These are phyloP conservation scores for Heliothis subflexa DNA, from an alignment of 1,140 invertebrate genomes.

Conservation along the genomic window DNA sequence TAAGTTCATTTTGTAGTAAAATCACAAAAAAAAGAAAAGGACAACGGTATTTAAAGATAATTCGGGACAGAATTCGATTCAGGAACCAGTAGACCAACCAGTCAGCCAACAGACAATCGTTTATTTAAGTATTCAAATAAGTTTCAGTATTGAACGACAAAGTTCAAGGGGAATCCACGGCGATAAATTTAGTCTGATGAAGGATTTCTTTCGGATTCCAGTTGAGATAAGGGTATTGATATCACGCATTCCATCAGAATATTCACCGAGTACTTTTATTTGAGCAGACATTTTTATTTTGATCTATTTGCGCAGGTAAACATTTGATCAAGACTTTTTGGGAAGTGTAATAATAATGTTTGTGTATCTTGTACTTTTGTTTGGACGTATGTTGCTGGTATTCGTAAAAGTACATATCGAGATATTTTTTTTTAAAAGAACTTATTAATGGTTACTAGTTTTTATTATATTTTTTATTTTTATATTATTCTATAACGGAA, in stretches of 20 bases:
- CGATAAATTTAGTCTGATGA: background rate
- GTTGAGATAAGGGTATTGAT: slow-evolving; percentile 22
- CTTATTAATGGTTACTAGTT: no score
- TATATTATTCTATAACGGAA: no score
- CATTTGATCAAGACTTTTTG: slow-evolving; percentile 12
- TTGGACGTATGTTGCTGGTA: background rate
- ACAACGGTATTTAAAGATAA: no score
- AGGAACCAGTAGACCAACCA: no score
- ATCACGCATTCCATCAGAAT: slow-evolving; percentile 18
- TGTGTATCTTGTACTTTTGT: background rate
- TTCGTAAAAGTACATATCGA: no score
- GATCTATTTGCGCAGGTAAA: slow-evolving; percentile 8
- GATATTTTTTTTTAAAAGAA: no score
- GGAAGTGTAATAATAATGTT: background rate
- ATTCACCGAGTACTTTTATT: slow-evolving; percentile 10
- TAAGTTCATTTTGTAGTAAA: no score
- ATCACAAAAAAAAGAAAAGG: no score
- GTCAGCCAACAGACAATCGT: background rate
- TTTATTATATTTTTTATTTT: no score
- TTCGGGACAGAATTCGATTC: no score
- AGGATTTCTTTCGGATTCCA: slow-evolving; percentile 2
- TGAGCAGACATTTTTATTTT: slow-evolving; percentile 28
- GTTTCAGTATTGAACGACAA: slow-evolving; percentile 5
- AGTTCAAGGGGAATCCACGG: slow-evolving; percentile 13
- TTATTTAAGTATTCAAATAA: slow-evolving; percentile 30